phyloP scores from a whole-genome alignment of 2,797 vertebrate species.

The Thalassophryne amazonica region DNA sequence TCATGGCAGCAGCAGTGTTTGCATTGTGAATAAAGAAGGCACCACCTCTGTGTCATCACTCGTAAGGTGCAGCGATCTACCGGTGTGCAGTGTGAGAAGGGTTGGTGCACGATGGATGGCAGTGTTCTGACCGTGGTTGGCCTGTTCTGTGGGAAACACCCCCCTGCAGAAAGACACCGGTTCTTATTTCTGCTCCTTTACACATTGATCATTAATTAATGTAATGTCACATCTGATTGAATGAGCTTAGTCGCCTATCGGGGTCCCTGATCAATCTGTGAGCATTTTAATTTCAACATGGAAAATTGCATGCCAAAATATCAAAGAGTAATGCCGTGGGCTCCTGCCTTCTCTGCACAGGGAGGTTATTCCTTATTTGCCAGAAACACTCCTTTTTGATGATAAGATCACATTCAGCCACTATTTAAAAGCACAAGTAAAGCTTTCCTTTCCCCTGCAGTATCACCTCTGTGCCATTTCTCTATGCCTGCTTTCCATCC shows the following conservation, averaged over 20 bases:
- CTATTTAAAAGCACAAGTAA: slow-evolving; percentile 58
- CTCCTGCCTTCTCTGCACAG: slow-evolving; percentile 39
- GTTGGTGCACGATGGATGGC: slow-evolving; percentile 90
- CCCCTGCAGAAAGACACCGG: slow-evolving; percentile 79
- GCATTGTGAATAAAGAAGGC: no score
- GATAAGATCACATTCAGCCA: slow-evolving; percentile 65
- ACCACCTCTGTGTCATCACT: no score
- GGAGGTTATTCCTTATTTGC: slow-evolving; percentile 57
- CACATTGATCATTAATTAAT: slow-evolving; percentile 71
- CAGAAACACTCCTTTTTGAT: slow-evolving; percentile 58
- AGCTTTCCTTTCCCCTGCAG: slow-evolving; percentile 41
- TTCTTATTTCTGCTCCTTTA: slow-evolving; percentile 37
- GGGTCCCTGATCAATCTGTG: slow-evolving; percentile 65
- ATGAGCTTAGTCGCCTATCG: slow-evolving; percentile 65
- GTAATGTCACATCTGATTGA: slow-evolving; percentile 70
- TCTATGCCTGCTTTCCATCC: slow-evolving; percentile 47
- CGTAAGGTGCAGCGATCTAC: slow-evolving; percentile 69
- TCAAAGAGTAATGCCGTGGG: slow-evolving; percentile 63
- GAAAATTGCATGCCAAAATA: slow-evolving; percentile 79
- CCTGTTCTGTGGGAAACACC: slow-evolving; percentile 84
- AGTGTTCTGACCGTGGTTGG: slow-evolving; percentile 85
- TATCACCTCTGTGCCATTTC: slow-evolving; percentile 48
- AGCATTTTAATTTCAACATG: slow-evolving; percentile 73
- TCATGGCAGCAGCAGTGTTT: neutral
- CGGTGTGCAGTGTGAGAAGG: slow-evolving; percentile 96